Evolutionary conservation across 2,797 vertebrate genomes (phyloP).

Genomic region (Ammospiza maritima): DNA sequence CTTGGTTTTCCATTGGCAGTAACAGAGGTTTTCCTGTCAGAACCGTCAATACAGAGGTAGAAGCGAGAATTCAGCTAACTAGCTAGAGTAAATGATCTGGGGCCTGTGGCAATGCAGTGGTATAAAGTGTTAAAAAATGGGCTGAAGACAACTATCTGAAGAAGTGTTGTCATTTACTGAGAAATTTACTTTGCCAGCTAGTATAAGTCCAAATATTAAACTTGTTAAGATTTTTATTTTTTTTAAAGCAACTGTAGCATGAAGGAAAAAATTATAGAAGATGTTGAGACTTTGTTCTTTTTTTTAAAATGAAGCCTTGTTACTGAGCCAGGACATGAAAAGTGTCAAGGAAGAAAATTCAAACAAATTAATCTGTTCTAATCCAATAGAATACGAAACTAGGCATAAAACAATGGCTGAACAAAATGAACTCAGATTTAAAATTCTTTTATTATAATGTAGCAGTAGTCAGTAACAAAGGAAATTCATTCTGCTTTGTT

Average conservation of each 20-base stretch:
- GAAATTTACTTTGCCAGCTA: constrained; percentile 44
- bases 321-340: constrained; percentile 24
- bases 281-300: constrained; percentile 12
- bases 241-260: constrained; percentile 10
- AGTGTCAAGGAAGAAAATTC: constrained; percentile 16
- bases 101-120: constrained; percentile 31
- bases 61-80: background rate
- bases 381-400: constrained; percentile 28
- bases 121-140: constrained; percentile 55
- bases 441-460: background rate
- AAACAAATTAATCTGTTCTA: constrained; percentile 20
- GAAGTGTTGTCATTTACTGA: constrained; percentile 59
- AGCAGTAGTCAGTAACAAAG: constrained; percentile 26
- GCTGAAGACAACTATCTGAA: constrained; percentile 41
- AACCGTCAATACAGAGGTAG: background rate
- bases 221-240: background rate
- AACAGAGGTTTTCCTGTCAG: background rate
- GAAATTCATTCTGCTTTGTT: constrained; percentile 18
- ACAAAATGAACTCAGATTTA: constrained; percentile 6
- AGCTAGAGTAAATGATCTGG: background rate
- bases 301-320: background rate
- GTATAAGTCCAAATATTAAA: constrained; percentile 47
- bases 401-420: constrained; percentile 1
- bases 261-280: constrained; percentile 27
- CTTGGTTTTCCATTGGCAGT: background rate